Percentiles rank a stretch among this genome's conserved stretches.
phyloP scores from a whole-genome alignment of 2,797 vertebrate species.

The Cyprinodon diabolis region DNA sequence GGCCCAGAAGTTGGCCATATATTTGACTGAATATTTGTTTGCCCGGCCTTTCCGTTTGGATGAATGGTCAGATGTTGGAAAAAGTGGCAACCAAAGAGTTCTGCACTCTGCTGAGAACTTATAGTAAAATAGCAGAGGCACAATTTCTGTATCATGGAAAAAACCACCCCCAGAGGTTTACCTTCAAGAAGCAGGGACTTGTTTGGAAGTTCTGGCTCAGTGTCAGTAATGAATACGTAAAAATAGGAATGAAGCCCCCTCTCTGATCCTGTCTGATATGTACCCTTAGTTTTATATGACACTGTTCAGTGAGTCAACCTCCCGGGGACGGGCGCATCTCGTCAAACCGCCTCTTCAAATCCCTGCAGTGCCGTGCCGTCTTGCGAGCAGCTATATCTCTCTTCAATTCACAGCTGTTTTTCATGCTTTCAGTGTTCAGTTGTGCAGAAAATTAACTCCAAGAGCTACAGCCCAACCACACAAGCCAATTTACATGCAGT shows the following conservation, averaged over 20 bases:
- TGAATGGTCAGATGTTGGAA: neutral
- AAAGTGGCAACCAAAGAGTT: neutral
- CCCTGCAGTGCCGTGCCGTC: constrained; percentile 48
- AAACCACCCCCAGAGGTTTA: neutral
- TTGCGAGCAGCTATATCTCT: constrained; percentile 19
- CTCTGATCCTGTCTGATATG: constrained; percentile 27
- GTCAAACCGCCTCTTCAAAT: constrained; percentile 39
- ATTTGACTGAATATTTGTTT: too few species aligned
- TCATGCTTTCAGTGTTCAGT: constrained; percentile 71
- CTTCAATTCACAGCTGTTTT: constrained; percentile 51
- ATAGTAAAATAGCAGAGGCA: neutral
- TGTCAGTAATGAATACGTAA: neutral
- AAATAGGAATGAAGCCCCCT: neutral
- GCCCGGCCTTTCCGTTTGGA: neutral
- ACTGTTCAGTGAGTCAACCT: constrained; percentile 24
- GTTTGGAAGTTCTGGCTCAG: neutral
- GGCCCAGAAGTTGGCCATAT: too few species aligned
- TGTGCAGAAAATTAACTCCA: constrained; percentile 82
- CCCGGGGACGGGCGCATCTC: constrained; percentile 33
- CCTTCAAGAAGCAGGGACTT: neutral
- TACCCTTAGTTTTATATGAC: constrained; percentile 15
- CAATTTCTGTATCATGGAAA: neutral
- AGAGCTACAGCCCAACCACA: constrained; percentile 45
- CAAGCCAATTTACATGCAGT: constrained; percentile 43
- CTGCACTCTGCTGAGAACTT: neutral